Evolutionary conservation across 2,888 invertebrate genomes (phyloP), one percentile per base, ranked within the genome.

Genomic region (Temnothorax unifasciatus): DNA sequence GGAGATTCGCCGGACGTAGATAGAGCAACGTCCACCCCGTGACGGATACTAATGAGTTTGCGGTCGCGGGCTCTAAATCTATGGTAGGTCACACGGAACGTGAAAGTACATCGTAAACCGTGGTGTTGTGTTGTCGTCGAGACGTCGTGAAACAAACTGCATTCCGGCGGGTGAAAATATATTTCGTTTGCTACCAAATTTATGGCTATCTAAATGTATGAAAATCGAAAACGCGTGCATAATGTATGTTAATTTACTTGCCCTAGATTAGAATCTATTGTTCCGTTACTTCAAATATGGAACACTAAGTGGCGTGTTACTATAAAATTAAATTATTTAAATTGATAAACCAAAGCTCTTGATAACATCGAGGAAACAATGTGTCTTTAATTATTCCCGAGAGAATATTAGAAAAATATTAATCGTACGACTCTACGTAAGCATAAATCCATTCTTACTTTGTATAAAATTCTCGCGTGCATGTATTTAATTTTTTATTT

Each of bases 41-140:
- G 86, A 82, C 85, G 83, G 71, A 86, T 87, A 85, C 85, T 90
- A 91, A 91, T 90, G 89, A 91, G 89, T 90, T 91, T 89, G 90
- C 85, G 90, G 90, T 89, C 75, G 75, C 73, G 71, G 73, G 69
- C 68, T 88, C 82, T 88, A 83, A 88, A 89, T 86, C 59, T 81
- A 82, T 84, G 87, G 54, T 68, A 82, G 84, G 84, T 89, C 89
- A 83, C 81, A 84, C 66, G 77, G 82, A 86, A 84, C 87, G 88
- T 86, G 87, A 91, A 91, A 91, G 87, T 88, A 77, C 84, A 86
- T 83, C 81, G 83, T 89, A 79, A 85, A 79, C 29, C 64, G 34
- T 41, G 44, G 47, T 25, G 63, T 38, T 57, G 38, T 52, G 52
- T 34, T 71, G 69, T 69, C 85, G 79, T 69, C 85, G 68, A 68